Evolutionary conservation across 2,797 vertebrate genomes (phyloP).

Genomic region (Ceryle rudis): DNA sequence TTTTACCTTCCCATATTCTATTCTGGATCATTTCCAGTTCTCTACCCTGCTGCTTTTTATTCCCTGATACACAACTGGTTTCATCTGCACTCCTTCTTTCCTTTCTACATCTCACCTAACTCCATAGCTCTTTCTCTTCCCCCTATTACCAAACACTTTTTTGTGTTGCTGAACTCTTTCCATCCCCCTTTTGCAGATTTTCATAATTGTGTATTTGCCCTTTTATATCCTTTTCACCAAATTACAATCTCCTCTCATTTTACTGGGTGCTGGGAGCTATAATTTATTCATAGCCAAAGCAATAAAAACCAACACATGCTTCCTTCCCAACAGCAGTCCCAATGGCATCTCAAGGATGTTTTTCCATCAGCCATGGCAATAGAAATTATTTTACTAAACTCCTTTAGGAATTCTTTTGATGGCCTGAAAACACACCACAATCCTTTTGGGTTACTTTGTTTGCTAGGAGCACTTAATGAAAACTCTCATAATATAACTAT

Average conservation of each 20-base stretch:
- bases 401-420: not conserved
- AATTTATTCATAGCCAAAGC: not conserved
- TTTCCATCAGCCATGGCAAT: not conserved
- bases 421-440: not conserved
- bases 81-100: not conserved
- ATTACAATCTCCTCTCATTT: not conserved
- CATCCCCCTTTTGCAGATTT: not conserved
- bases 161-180: not conserved
- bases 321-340: not conserved
- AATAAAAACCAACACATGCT: not conserved
- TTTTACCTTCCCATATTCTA: not conserved
- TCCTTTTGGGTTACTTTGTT: not conserved
- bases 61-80: not conserved
- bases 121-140: not conserved
- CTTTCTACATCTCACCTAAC: not conserved
- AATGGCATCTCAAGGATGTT: not conserved
- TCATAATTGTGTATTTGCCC: not conserved
- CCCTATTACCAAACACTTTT: not conserved
- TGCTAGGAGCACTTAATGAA: not conserved
- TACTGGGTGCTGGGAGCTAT: not conserved
- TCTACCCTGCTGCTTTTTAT: fast-evolving
- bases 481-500: not conserved
- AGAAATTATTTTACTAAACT: not conserved
- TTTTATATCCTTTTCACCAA: not conserved
- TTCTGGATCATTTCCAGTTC: not conserved